Evolutionary conservation across 1,140 invertebrate species (phyloP).

Genomic region (Drosophila bipectinata): DNA sequence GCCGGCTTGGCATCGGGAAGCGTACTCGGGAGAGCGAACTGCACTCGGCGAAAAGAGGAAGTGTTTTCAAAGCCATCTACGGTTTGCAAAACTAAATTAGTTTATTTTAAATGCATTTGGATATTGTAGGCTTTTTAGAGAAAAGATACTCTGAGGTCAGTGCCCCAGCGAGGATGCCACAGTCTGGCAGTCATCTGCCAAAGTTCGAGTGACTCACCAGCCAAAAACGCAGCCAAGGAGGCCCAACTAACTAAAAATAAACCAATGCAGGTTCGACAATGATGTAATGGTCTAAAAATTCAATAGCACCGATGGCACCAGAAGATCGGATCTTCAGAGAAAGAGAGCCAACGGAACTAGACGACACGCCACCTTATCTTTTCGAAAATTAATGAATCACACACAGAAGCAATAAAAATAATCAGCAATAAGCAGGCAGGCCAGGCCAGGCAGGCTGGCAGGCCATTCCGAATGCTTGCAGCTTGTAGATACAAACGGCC

Average conservation of each 20-base stretch:
- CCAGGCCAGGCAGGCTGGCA: constrained; percentile 23
- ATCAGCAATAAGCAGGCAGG: constrained; percentile 71
- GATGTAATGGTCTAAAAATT: constrained; percentile 62
- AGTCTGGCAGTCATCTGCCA: constrained; percentile 17
- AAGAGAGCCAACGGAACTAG: constrained; percentile 20
- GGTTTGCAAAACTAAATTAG: too few relatives aligned
- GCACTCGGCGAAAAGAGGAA: constrained; percentile 2
- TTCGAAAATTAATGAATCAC: constrained; percentile 72
- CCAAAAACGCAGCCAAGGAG: constrained; percentile 18
- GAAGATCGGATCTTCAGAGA: constrained; percentile 1
- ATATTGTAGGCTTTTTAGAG: too few relatives aligned
- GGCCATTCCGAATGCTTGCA: constrained; percentile 43
- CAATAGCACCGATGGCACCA: constrained; percentile 29
- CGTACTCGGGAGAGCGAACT: constrained; percentile 9
- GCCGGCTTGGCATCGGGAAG: constrained; percentile 19
- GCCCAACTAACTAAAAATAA: constrained; percentile 48
- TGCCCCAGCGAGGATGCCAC: not conserved
- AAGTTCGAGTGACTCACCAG: constrained; percentile 28
- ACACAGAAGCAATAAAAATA: constrained; percentile 71
- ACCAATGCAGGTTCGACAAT: constrained; percentile 33
- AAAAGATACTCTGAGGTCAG: not conserved
- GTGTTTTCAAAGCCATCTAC: not conserved
- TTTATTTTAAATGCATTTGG: not conserved
- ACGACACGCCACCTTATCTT: constrained; percentile 49
- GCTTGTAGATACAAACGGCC: constrained; percentile 62